Percentiles rank a stretch among this genome's conserved stretches.
Evolutionary conservation across 2,797 vertebrate species (phyloP).

Genomic region (Morelia viridis): DNA sequence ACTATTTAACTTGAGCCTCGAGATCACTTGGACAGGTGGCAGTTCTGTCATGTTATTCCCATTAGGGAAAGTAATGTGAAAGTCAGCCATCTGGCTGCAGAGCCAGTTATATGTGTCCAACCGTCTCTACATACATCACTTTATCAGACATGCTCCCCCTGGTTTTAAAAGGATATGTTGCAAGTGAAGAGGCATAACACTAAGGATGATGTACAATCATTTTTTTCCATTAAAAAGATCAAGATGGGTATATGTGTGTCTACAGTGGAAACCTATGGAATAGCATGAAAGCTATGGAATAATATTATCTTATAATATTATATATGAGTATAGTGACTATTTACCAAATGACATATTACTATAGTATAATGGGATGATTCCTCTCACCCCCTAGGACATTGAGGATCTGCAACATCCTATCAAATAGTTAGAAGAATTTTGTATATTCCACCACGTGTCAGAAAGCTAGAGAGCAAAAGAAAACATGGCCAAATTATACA

Average conservation of each 20-base stretch:
- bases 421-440: background rate
- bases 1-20: conserved; percentile 56
- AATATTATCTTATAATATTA: too few species aligned
- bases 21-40: conserved; percentile 63
- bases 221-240: conserved; percentile 16
- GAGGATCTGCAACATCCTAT: background rate
- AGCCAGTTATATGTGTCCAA: conserved; percentile 31
- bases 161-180: conserved; percentile 26
- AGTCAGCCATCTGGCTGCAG: conserved; percentile 61
- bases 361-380: background rate
- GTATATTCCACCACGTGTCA: background rate
- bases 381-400: background rate
- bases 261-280: background rate
- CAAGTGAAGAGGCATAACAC: conserved; percentile 23
- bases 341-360: background rate
- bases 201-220: background rate
- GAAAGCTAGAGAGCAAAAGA: background rate
- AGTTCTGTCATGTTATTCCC: conserved; percentile 59
- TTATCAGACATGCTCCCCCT: conserved; percentile 12
- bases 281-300: background rate
- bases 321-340: background rate
- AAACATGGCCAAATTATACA: background rate
- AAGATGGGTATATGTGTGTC: conserved; percentile 5
- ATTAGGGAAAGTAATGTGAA: conserved; percentile 53
- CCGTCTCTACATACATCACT: conserved; percentile 21